Percentiles rank a stretch among this genome's conserved stretches.
These are phyloP conservation scores for Chalcosyrphus nemorum DNA, from an alignment of 2,888 invertebrate genomes.

Conservation along the genomic window DNA sequence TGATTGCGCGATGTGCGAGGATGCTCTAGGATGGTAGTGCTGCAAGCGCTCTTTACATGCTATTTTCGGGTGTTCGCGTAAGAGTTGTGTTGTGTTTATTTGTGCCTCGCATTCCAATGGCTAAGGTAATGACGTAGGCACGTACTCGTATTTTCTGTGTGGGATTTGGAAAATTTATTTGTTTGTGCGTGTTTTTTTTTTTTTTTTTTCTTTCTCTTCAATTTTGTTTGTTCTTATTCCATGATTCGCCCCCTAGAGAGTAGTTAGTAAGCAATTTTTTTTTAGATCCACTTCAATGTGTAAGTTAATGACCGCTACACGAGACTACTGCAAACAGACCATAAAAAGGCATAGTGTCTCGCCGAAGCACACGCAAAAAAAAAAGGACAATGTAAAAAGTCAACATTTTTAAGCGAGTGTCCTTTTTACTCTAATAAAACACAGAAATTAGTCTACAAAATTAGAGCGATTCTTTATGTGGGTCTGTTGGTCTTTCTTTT, in stretches of 20 bases:
- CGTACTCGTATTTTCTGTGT: constrained; percentile 41
- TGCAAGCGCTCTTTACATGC: constrained; percentile 40
- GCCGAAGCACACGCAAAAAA: background rate
- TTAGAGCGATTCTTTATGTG: background rate
- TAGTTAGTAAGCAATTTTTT: constrained; percentile 44
- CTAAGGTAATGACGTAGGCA: constrained; percentile 65
- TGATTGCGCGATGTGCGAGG: constrained; percentile 4
- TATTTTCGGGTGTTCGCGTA: constrained; percentile 66
- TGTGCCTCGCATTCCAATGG: constrained; percentile 64
- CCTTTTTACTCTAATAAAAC: constrained; percentile 30
- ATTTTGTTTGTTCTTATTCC: background rate
- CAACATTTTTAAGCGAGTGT: constrained; percentile 32
- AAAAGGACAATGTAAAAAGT: constrained; percentile 48
- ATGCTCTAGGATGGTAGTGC: constrained; percentile 32
- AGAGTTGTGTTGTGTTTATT: constrained; percentile 57
- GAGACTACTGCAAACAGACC: constrained; percentile 53
- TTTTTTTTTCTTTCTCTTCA: background rate
- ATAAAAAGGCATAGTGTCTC: constrained; percentile 38
- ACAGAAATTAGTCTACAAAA: background rate
- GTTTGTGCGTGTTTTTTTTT: constrained; percentile 22
- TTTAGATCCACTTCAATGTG: constrained; percentile 33
- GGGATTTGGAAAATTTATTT: constrained; percentile 43
- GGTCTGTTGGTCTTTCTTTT: background rate
- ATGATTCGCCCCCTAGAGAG: background rate
- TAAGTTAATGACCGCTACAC: constrained; percentile 57